Conservation (phyloP, 2,113 vertebrate genomes). For the Carassius gibelio region DNA sequence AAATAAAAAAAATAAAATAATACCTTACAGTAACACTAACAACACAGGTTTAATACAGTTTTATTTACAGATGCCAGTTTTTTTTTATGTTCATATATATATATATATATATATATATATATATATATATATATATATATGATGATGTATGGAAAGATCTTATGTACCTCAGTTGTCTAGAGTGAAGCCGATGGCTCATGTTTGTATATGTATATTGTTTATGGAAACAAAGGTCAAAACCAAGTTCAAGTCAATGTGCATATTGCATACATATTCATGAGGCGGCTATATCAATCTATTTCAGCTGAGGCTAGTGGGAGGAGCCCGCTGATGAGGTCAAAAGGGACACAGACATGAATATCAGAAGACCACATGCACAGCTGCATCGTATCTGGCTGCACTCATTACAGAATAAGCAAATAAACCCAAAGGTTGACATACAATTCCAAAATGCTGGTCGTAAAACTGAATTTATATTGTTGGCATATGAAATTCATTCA, state of each 20-base stretch:
- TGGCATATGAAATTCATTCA: slow-evolving; percentile 43
- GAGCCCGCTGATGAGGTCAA: slow-evolving; percentile 45
- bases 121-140: neutral
- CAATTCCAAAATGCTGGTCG: slow-evolving; percentile 15
- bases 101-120: neutral
- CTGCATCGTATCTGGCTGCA: slow-evolving; percentile 19
- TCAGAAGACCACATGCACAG: neutral
- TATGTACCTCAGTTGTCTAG: neutral
- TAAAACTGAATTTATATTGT: slow-evolving; percentile 40
- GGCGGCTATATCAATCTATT: slow-evolving; percentile 69
- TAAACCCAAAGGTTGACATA: slow-evolving; percentile 27
- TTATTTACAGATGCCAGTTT: too few species aligned
- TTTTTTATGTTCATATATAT: too few species aligned
- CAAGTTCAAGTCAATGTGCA: slow-evolving; percentile 68
- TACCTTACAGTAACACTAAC: too few species aligned
- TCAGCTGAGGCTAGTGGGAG: slow-evolving; percentile 53
- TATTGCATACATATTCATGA: slow-evolving; percentile 72
- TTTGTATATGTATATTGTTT: slow-evolving; percentile 41
- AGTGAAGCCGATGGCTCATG: slow-evolving; percentile 10
- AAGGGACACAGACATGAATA: slow-evolving; percentile 47
- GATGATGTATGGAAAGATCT: neutral
- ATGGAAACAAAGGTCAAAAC: slow-evolving; percentile 71
- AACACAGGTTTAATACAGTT: too few species aligned
- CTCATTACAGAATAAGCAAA: slow-evolving; percentile 19
- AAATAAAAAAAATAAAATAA: too few species aligned